A percentile compares a stretch with the other conserved stretches of the same genome.
These are phyloP conservation scores for Rhinoderma darwinii DNA, from an alignment of 2,113 vertebrate genomes.

Conservation along the genomic window DNA sequence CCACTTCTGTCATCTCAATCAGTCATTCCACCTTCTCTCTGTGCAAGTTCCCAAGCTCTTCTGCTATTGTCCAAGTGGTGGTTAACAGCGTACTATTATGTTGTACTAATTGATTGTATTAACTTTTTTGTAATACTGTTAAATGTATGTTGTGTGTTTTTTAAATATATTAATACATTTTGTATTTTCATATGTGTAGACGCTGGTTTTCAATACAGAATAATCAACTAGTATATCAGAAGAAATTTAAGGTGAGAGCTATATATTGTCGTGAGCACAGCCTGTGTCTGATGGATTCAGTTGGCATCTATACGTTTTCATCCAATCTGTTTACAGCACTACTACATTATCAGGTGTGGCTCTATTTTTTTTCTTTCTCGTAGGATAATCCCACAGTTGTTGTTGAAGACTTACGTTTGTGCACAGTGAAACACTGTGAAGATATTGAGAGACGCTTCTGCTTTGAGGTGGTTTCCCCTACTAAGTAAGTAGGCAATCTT, in stretches of 20 bases:
- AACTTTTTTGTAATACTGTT: neutral
- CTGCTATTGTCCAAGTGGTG: neutral
- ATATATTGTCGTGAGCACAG: neutral
- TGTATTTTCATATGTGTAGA: conserved; percentile 69
- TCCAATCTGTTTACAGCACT: no score
- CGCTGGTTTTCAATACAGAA: conserved; percentile 99
- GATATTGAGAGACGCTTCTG: conserved; percentile 96
- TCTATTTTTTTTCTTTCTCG: neutral
- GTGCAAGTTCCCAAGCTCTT: neutral
- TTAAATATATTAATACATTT: neutral
- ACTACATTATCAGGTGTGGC: no score
- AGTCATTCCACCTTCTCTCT: neutral
- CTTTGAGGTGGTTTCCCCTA: conserved; percentile 97
- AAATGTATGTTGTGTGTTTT: neutral
- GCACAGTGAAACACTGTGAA: conserved; percentile 96
- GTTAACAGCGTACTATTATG: neutral
- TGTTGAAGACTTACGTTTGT: conserved; percentile 92
- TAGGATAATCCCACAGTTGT: conserved; percentile 97
- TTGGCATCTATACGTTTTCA: neutral
- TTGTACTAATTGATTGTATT: conserved; percentile 28
- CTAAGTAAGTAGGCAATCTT: conserved; percentile 81
- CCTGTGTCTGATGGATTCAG: neutral
- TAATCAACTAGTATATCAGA: conserved; percentile 98
- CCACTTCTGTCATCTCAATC: neutral
- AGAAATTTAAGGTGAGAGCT: conserved; percentile 94